phyloP scores from a whole-genome alignment of 2,888 invertebrate genomes.

The Orchesella flavescens region DNA sequence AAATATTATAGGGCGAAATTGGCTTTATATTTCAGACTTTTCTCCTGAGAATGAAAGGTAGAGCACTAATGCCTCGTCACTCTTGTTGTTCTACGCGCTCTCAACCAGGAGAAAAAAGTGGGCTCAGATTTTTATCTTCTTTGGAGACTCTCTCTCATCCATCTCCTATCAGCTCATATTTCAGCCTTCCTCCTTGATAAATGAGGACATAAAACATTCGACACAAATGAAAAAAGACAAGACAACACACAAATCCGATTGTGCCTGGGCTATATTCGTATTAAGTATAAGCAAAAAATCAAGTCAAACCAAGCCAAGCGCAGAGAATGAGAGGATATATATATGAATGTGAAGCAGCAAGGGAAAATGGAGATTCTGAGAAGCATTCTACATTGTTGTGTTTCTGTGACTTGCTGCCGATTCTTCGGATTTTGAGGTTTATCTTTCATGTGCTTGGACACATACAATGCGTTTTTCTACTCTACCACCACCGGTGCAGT shows the following conservation, averaged over 20 bases:
- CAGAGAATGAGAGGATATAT: neutral
- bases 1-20: constrained; percentile 48
- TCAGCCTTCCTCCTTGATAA: constrained; percentile 67
- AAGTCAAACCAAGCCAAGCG: neutral
- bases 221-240: constrained; percentile 61
- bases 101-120: neutral
- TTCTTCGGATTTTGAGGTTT: constrained; percentile 56
- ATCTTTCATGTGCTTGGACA: constrained; percentile 46
- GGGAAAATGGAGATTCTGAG: too few species aligned
- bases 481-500: constrained; percentile 8
- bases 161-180: constrained; percentile 69
- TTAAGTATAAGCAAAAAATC: too few species aligned
- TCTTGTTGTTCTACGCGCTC: neutral
- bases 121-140: constrained; percentile 61
- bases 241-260: constrained; percentile 58
- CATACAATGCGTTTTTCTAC: constrained; percentile 39
- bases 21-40: constrained; percentile 45
- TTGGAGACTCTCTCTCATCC: constrained; percentile 61
- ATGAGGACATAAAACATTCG: constrained; percentile 69
- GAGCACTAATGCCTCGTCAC: constrained; percentile 18
- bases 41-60: constrained; percentile 25
- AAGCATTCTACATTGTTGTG: constrained; percentile 28
- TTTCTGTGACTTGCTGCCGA: constrained; percentile 32
- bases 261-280: neutral
- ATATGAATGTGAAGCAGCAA: neutral